Evolutionary conservation across 2,797 vertebrate species (phyloP), one percentile per base, ranked within the genome.

Genomic region (Liasis olivaceus): DNA sequence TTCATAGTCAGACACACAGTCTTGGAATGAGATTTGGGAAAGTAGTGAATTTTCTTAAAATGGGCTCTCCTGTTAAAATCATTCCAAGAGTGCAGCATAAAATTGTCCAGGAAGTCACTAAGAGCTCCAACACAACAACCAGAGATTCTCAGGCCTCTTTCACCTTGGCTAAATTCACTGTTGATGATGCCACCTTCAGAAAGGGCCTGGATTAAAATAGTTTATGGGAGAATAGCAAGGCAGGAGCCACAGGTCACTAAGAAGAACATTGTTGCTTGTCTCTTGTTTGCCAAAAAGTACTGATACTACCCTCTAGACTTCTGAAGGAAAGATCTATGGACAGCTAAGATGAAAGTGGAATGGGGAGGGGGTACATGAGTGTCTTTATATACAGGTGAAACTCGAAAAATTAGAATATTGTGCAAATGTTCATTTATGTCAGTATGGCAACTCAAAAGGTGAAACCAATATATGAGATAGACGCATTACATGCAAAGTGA

Each of bases 341-440:
- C 92, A 93, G 88, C 22, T 72, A 63, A 47, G n/a, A 91, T 92
- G 93, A 31, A 87, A 87, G 28, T 24, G 77, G n/a, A 42, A 51
- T 13, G n/a, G 31, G 9, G 7, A 15, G 54, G 13, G 31, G n/a
- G 2, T 28, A 15, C 3, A 66, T 66, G 63, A 28, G n/a, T 66
- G 4, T n/a, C 28, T 66, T 66, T 31, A n/a, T 66, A 66, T 4
- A n/a, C n/a, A n/a, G n/a, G n/a, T n/a, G n/a, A n/a, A n/a, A n/a
- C n/a, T n/a, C n/a, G n/a, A n/a, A n/a, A n/a, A n/a, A n/a, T n/a
- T n/a, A n/a, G n/a, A n/a, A n/a, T n/a, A n/a, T n/a, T n/a, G n/a
- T n/a, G n/a, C n/a, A n/a, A n/a, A n/a, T n/a, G n/a, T n/a, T n/a
- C n/a, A n/a, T n/a, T n/a, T n/a, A n/a, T n/a, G n/a, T n/a, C n/a